Conservation (phyloP, 2,888 invertebrate species). For the Dicranocentrus wangi region DNA sequence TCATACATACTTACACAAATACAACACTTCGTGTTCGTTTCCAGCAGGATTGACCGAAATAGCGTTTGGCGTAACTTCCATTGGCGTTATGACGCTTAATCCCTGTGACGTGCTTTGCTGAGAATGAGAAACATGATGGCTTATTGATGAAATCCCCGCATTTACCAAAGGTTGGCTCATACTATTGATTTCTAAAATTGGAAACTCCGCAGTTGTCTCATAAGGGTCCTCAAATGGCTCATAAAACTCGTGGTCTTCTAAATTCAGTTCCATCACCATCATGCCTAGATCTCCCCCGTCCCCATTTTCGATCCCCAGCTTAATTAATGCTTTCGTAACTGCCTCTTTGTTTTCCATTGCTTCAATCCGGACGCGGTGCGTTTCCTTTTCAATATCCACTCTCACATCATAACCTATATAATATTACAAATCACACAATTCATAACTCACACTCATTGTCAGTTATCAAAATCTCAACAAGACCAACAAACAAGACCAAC, state of each 20-base stretch:
- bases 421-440: neutral
- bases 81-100: slow-evolving; percentile 26
- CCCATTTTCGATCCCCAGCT: slow-evolving; percentile 15
- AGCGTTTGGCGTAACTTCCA: slow-evolving; percentile 22
- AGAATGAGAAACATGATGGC: slow-evolving; percentile 25
- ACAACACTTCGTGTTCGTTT: slow-evolving; percentile 33
- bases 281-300: slow-evolving; percentile 4
- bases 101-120: neutral
- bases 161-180: slow-evolving; percentile 36
- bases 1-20: slow-evolving; percentile 24
- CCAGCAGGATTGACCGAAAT: too few species aligned
- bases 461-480: neutral
- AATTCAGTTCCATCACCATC: slow-evolving; percentile 53
- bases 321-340: slow-evolving; percentile 38
- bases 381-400: slow-evolving; percentile 53
- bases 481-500: too few species aligned
- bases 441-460: neutral
- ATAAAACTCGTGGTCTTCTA: slow-evolving; percentile 41
- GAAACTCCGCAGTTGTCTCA: slow-evolving; percentile 36
- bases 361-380: slow-evolving; percentile 39
- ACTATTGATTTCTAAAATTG: slow-evolving; percentile 51
- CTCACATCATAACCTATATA: slow-evolving; percentile 61
- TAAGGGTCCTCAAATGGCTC: slow-evolving; percentile 46
- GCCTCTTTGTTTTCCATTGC: slow-evolving; percentile 62
- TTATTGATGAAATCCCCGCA: slow-evolving; percentile 17